Conservation (phyloP, 1,140 invertebrate genomes). For the Babylonia areolata region DNA sequence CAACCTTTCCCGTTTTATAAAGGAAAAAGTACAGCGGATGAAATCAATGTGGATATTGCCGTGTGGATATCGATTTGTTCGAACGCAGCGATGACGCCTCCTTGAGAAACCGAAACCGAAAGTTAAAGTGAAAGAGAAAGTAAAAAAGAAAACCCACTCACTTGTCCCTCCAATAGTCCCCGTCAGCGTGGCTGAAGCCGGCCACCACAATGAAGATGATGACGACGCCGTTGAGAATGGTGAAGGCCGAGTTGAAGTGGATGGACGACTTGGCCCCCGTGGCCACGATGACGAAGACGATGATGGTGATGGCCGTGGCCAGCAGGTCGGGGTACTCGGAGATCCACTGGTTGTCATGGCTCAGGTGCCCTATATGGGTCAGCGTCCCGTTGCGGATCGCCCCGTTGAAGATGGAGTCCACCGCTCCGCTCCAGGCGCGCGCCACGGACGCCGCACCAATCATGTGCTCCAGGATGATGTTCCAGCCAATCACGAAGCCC, state of each 20-base stretch:
- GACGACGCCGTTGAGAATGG: conserved; percentile 71
- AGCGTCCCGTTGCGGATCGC: conserved; percentile 89
- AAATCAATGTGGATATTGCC: too few relatives aligned
- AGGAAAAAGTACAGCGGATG: too few relatives aligned
- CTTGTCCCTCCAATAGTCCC: conserved; percentile 85
- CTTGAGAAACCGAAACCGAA: too few relatives aligned
- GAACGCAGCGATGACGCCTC: too few relatives aligned
- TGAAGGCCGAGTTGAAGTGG: conserved; percentile 74
- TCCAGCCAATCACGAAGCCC: conserved; percentile 74
- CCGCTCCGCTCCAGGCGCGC: conserved; percentile 93
- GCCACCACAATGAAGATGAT: conserved; percentile 71
- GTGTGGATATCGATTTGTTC: too few relatives aligned
- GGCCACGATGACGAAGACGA: conserved; percentile 77
- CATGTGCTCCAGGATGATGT: conserved; percentile 75
- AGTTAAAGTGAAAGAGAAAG: too few relatives aligned
- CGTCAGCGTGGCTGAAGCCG: conserved; percentile 82
- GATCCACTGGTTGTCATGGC: conserved; percentile 78
- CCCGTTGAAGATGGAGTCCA: conserved; percentile 88
- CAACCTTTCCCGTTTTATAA: too few relatives aligned
- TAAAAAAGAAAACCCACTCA: neutral
- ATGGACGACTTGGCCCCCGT: conserved; percentile 86
- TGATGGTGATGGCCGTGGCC: conserved; percentile 64
- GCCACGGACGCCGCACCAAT: conserved; percentile 88
- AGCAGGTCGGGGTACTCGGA: conserved; percentile 82
- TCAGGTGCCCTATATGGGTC: conserved; percentile 82